Evolutionary conservation across 2,797 vertebrate genomes (phyloP), one percentile per base, ranked within the genome.

Genomic region (Gobionotothen gibberifrons): DNA sequence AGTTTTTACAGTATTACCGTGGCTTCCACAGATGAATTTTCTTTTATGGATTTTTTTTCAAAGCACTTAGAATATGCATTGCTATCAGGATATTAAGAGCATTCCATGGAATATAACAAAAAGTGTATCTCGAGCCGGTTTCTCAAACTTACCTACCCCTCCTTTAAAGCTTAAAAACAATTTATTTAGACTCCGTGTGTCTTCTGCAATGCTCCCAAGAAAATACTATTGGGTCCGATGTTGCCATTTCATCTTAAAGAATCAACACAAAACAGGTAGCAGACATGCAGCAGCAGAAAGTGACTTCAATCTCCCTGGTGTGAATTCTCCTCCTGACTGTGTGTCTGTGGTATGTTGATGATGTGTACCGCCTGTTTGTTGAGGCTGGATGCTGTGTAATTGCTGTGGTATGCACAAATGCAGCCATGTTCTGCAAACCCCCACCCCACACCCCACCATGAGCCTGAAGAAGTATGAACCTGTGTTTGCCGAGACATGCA

Each of bases 401-500:
- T 92, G 89, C 91, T 93, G 89, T 90, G 93, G 93, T 94, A 92
- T 93, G 92, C 80, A 79, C 58, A 82, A 83, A 86, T 76, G 85
- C 87, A 85, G 81, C 85, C 78, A 81, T 71, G 81, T 79, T 79
- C 14, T 73, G 47, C 71, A 58, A 36, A 47, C 69, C 78, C 53
- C 19, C 13, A 43, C 53, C 58, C 16, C 14, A 51, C 53, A 40
- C 40, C 44, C 54, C 46, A 15, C 46, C 32, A 53, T 48, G 12
- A 57, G 72, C 85, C 69, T 53, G 52, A 69, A 84, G 88, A 90
- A 87, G 88, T 90, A 92, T 90, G 89, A 90, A 89, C 72, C 71
- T 2, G 88, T 83, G 90, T 96, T 94, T 97, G 96, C 97, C 88
- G 94, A 90, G 95, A 96, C 97, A 95, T 96, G 96, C 95, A 93